These are phyloP conservation scores for Mesocricetus auratus DNA, from an alignment of 2,113 vertebrate genomes.

Conservation along the genomic window DNA sequence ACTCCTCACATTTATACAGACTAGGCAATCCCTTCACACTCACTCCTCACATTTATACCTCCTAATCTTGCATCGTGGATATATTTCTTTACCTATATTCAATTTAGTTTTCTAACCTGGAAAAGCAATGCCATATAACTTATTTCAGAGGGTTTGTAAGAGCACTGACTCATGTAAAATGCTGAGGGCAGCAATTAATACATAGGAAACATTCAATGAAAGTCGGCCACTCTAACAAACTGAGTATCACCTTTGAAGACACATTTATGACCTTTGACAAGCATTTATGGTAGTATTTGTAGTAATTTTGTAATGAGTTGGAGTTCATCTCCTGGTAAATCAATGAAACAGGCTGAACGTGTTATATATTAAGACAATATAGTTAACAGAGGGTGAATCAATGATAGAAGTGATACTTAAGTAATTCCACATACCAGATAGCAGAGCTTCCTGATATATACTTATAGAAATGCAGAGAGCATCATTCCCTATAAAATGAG, in stretches of 20 bases:
- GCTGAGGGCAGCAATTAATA: background rate
- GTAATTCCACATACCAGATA: background rate
- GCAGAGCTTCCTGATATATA: background rate
- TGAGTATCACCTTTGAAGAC: background rate
- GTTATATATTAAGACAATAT: background rate
- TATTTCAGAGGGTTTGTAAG: background rate
- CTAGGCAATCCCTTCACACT: background rate
- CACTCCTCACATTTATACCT: background rate
- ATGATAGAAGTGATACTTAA: background rate
- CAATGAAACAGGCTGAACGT: background rate
- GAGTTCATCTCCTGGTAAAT: background rate
- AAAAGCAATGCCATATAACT: background rate
- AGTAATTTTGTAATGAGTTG: background rate
- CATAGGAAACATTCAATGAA: background rate
- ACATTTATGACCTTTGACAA: background rate
- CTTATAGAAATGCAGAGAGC: constrained; percentile 19
- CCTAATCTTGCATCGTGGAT: background rate
- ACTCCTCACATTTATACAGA: background rate
- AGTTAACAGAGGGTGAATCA: background rate
- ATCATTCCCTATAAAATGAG: background rate
- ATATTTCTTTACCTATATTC: background rate
- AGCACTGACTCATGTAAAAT: background rate
- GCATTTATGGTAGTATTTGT: background rate
- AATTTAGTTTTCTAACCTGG: background rate
- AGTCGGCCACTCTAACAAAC: background rate